These are phyloP conservation scores for Drosophila arizonae DNA, from an alignment of 1,140 invertebrate species.

Conservation along the genomic window DNA sequence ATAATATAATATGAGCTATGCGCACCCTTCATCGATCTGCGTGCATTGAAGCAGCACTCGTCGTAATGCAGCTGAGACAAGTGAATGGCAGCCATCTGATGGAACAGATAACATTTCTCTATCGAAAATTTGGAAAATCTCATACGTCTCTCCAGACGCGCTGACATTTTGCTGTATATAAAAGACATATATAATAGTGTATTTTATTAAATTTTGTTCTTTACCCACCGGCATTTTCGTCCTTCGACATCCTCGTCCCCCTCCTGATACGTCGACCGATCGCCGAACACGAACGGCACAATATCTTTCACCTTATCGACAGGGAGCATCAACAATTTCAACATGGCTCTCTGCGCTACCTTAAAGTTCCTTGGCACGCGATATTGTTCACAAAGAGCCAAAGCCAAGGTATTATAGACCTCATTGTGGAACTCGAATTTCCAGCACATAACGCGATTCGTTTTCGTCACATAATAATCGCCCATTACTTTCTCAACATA, in stretches of 20 bases:
- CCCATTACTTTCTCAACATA: slow-evolving; percentile 76
- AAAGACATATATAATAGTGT: neutral
- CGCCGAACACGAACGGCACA: slow-evolving; percentile 60
- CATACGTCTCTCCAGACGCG: slow-evolving; percentile 62
- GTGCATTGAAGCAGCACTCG: slow-evolving; percentile 66
- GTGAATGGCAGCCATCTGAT: slow-evolving; percentile 59
- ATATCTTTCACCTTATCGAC: slow-evolving; percentile 59
- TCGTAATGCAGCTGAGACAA: slow-evolving; percentile 61
- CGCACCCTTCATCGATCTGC: slow-evolving; percentile 57
- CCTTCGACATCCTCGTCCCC: slow-evolving; percentile 44
- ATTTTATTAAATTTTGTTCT: neutral
- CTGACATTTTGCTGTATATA: slow-evolving; percentile 22
- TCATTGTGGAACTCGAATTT: slow-evolving; percentile 78
- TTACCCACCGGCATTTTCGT: slow-evolving; percentile 32
- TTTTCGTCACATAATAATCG: slow-evolving; percentile 70
- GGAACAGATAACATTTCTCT: slow-evolving; percentile 70
- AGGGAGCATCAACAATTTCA: slow-evolving; percentile 47
- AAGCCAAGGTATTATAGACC: slow-evolving; percentile 69
- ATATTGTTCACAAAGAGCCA: slow-evolving; percentile 63
- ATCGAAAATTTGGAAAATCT: slow-evolving; percentile 69
- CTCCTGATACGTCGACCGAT: slow-evolving; percentile 66
- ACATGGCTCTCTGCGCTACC: neutral
- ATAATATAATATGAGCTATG: neutral
- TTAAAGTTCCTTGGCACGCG: slow-evolving; percentile 31
- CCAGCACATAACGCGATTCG: slow-evolving; percentile 77